These are phyloP conservation scores for Phaethon lepturus DNA, from an alignment of 2,113 vertebrate genomes.

Conservation along the genomic window DNA sequence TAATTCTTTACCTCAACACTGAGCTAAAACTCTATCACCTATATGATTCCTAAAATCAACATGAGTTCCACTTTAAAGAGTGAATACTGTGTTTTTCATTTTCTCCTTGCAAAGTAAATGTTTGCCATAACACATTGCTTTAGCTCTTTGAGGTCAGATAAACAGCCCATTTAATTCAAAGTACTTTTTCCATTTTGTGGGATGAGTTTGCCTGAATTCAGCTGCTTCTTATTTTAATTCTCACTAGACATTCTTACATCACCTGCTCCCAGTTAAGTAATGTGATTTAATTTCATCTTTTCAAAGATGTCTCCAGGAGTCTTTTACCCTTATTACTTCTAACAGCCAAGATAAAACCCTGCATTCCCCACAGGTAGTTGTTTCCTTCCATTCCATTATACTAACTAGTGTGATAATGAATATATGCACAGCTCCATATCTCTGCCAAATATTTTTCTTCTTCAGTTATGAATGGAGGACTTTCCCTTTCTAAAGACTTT, in stretches of 20 bases:
- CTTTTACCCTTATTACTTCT: neutral
- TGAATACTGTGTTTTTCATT: neutral
- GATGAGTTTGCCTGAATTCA: neutral
- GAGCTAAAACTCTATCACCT: neutral
- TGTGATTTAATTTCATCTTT: neutral
- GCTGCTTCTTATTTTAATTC: conserved; percentile 6
- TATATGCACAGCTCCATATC: neutral
- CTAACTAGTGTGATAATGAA: neutral
- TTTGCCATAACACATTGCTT: neutral
- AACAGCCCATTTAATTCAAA: neutral
- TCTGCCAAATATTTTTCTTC: neutral
- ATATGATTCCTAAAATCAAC: neutral
- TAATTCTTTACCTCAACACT: neutral
- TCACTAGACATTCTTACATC: neutral
- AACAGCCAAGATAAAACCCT: neutral
- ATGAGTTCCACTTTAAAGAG: neutral
- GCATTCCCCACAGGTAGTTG: neutral
- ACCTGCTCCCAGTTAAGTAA: neutral
- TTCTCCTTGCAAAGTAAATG: conserved; percentile 1
- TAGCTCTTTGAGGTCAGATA: neutral
- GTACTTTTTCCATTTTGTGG: neutral
- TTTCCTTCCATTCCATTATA: neutral
- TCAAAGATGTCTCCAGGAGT: neutral
- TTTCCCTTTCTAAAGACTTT: neutral
- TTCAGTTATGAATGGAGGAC: neutral